Evolutionary conservation across 2,797 vertebrate species (phyloP), one percentile per base, ranked within the genome.

Genomic region (Falco biarmicus): DNA sequence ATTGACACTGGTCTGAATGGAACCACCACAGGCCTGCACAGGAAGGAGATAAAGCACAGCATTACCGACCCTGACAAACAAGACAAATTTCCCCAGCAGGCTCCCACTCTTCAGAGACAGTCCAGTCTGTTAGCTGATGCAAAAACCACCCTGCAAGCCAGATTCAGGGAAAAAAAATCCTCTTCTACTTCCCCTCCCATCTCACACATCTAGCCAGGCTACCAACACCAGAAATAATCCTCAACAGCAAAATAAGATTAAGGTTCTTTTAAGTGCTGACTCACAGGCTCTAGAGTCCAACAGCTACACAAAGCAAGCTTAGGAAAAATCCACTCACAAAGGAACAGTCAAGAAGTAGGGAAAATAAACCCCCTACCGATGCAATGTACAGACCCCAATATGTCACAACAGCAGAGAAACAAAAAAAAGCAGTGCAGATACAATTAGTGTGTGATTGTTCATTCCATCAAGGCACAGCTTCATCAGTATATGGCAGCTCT

Each of bases 1-100:
- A 13, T 98, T 98, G 12, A 99, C 99, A 32, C 99, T 99, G 8
- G 99, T 99, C 98, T 99, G 99, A 95, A 99, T 99, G 89, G 99
- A 99, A 84, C 99, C 99, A 1, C 99, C 99, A 1, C 99, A 99
- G 65, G 99, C 99, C 99, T 99, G 96, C 22, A 20, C 2, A 5
- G 37, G 71, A 34, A 13, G 21, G 68, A 73, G 48, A 70, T 5
- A 77, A 25, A 48, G 24, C 3, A 0, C 0, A 3, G 57, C 15
- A 2, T 83, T 6, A 59, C 20, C 69, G 47, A 22, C 11, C 9
- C 47, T 31, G 65, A 29, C 29, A 80, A 17, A 8, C 43, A 57
- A 54, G 47, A 43, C 11, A 22, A 2, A 25, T 17, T 21, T 37
- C 4, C 51, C 76, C 71, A 48, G 74, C 4, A 18, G 84, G 47